Evolutionary conservation across 2,797 vertebrate species (phyloP).

Genomic region (Octomys mimax): DNA sequence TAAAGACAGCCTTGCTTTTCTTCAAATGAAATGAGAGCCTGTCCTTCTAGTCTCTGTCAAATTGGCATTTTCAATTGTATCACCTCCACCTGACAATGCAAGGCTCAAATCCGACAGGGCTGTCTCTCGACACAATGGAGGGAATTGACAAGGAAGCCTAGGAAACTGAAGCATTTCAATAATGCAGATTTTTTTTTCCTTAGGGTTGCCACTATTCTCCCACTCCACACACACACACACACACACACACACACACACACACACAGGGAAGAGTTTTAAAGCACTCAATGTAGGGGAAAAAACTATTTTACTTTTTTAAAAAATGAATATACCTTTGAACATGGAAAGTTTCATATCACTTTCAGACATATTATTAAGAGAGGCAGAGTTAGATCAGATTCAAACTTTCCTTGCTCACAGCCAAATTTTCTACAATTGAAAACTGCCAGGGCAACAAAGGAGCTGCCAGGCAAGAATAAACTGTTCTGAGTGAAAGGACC

Average conservation of each 20-base stretch:
- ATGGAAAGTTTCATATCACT: slow-evolving; percentile 73
- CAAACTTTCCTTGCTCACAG: slow-evolving; percentile 35
- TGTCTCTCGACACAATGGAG: slow-evolving; percentile 31
- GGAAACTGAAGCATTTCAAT: slow-evolving; percentile 61
- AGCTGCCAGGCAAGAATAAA: slow-evolving; percentile 46
- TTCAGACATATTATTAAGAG: slow-evolving; percentile 71
- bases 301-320: slow-evolving; percentile 50
- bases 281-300: slow-evolving; percentile 28
- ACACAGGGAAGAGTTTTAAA: slow-evolving; percentile 59
- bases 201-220: neutral
- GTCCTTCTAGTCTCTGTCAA: slow-evolving; percentile 13
- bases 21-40: slow-evolving; percentile 15
- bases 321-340: slow-evolving; percentile 65
- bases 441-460: slow-evolving; percentile 62
- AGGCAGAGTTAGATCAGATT: slow-evolving; percentile 65
- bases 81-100: neutral
- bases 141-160: slow-evolving; percentile 15
- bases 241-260: too few species aligned
- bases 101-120: neutral
- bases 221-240: neutral
- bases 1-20: neutral
- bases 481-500: slow-evolving; percentile 41
- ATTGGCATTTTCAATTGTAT: slow-evolving; percentile 43
- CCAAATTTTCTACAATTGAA: slow-evolving; percentile 65
- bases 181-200: slow-evolving; percentile 47